These are phyloP conservation scores for Euwallacea fornicatus DNA, from an alignment of 1,140 invertebrate species.

Conservation along the genomic window DNA sequence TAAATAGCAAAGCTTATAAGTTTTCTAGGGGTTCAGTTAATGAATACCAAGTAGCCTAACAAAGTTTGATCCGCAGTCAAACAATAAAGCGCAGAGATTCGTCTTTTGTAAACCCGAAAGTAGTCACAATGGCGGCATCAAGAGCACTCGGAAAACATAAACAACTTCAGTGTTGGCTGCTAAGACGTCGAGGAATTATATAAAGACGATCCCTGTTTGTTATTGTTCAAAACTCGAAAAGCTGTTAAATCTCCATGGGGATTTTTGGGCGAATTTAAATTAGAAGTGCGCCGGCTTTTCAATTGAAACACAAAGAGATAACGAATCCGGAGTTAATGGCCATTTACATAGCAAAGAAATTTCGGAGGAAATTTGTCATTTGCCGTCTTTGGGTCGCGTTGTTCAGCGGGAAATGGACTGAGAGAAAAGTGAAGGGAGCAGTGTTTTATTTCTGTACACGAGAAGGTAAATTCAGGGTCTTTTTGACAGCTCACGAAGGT, in stretches of 20 bases:
- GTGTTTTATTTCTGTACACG: no score
- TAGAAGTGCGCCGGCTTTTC: conserved; percentile 37
- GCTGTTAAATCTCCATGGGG: conserved; percentile 38
- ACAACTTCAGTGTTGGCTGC: conserved; percentile 27
- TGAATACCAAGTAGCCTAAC: no score
- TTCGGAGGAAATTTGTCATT: conserved; percentile 32
- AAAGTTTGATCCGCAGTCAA: no score
- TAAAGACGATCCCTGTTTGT: conserved; percentile 33
- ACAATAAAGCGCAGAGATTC: no score
- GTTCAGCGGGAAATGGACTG: conserved; percentile 7
- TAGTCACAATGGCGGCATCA: not conserved
- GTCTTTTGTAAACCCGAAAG: no score
- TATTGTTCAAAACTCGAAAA: conserved; percentile 38
- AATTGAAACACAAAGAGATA: conserved; percentile 38
- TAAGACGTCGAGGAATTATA: conserved; percentile 34
- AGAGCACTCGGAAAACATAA: conserved; percentile 26
- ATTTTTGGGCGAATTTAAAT: conserved; percentile 39
- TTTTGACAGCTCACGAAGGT: no score
- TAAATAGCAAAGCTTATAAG: no score
- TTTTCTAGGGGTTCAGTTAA: no score
- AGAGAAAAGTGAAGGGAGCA: no score
- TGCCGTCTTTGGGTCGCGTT: conserved; percentile 12
- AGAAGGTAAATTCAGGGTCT: no score
- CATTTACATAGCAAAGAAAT: conserved; percentile 48
- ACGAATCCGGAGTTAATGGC: conserved; percentile 41